These are phyloP conservation scores for Eupithecia subfuscata DNA, from an alignment of 2,888 invertebrate genomes.

Conservation along the genomic window DNA sequence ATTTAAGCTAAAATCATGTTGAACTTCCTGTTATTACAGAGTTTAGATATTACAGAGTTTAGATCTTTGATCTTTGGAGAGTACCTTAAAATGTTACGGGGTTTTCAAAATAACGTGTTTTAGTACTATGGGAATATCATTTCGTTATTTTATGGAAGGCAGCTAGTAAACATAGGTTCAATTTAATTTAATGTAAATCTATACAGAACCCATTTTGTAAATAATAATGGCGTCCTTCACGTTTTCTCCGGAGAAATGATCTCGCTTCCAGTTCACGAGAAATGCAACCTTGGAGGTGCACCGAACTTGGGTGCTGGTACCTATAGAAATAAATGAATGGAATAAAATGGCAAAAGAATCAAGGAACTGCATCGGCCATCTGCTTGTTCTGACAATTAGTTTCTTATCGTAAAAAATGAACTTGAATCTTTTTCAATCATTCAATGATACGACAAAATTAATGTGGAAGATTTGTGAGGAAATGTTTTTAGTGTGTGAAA, in stretches of 20 bases:
- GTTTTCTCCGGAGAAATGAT: constrained; percentile 76
- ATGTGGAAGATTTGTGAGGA: background rate
- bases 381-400: background rate
- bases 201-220: constrained; percentile 12
- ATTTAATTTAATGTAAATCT: background rate
- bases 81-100: background rate
- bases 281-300: constrained; percentile 75
- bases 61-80: background rate
- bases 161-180: background rate
- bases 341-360: constrained; percentile 7
- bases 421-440: background rate
- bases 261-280: constrained; percentile 65
- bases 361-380: background rate
- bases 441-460: background rate
- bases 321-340: constrained; percentile 45
- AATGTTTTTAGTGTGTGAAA: background rate
- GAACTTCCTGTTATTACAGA: background rate
- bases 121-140: background rate
- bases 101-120: background rate
- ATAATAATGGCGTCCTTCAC: constrained; percentile 19
- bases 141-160: background rate
- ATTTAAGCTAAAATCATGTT: background rate
- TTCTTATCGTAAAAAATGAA: background rate
- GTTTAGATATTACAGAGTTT: too few relatives aligned
- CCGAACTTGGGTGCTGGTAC: constrained; percentile 53